A percentile compares a stretch with the other conserved stretches of the same genome.
These are phyloP conservation scores for Aradophagus sp. DNA, from an alignment of 1,140 invertebrate species.

Conservation along the genomic window DNA sequence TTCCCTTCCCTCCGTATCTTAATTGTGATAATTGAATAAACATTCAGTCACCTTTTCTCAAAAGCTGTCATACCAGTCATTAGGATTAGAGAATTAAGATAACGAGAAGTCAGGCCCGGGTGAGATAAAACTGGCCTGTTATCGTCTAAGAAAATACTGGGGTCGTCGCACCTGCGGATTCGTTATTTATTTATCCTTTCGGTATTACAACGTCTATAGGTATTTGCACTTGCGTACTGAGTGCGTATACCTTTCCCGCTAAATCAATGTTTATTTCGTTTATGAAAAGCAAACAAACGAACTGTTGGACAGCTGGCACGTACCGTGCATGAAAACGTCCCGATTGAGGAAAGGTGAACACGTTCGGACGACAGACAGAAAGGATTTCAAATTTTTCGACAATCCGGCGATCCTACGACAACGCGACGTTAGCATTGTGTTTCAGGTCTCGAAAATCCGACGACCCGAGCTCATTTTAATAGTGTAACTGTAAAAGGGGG, in stretches of 20 bases:
- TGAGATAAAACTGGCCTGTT: slow-evolving; percentile 10
- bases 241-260: slow-evolving; percentile 2
- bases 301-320: slow-evolving; percentile 22
- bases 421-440: slow-evolving; percentile 37
- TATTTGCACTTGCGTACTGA: slow-evolving; percentile 9
- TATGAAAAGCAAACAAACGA: slow-evolving; percentile 40
- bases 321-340: slow-evolving; percentile 7
- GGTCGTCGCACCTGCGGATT: slow-evolving; percentile 9
- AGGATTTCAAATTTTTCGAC: slow-evolving; percentile 53
- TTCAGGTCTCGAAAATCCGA: slow-evolving; percentile 35
- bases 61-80: not conserved
- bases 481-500: slow-evolving; percentile 47
- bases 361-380: slow-evolving; percentile 28
- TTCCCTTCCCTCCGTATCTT: not conserved
- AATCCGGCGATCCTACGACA: slow-evolving; percentile 30
- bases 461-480: slow-evolving; percentile 48
- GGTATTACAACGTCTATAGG: not conserved
- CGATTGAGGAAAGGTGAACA: not conserved
- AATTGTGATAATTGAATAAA: not conserved
- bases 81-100: slow-evolving; percentile 22
- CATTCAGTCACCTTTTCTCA: no score
- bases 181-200: slow-evolving; percentile 20
- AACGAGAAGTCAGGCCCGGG: slow-evolving; percentile 10
- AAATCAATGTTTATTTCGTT: slow-evolving; percentile 46
- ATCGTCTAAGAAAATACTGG: slow-evolving; percentile 6